Conservation (phyloP, 1,140 invertebrate genomes). For the Saxidomus purpurata region DNA sequence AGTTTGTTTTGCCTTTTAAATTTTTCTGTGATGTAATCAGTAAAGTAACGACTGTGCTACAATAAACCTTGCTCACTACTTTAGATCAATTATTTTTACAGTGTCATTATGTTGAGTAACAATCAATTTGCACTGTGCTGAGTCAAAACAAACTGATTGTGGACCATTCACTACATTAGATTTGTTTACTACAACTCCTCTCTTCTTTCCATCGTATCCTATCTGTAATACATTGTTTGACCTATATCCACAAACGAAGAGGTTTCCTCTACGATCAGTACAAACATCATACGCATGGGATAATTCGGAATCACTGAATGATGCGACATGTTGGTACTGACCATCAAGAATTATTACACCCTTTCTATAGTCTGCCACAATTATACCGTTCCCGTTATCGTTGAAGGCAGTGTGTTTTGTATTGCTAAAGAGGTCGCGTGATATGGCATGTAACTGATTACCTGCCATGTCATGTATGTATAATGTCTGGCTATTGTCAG, state of each 20-base stretch:
- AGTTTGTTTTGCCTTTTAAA: too few relatives aligned
- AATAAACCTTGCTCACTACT: background rate
- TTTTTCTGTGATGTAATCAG: too few relatives aligned
- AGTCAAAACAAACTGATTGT: background rate
- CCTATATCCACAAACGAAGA: background rate
- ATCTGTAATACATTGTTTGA: conserved; percentile 31
- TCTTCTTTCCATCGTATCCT: background rate
- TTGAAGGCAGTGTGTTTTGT: background rate
- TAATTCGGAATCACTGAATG: background rate
- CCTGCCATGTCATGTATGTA: conserved; percentile 7
- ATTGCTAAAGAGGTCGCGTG: background rate
- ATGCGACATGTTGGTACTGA: background rate
- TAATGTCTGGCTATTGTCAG: background rate
- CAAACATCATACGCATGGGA: background rate
- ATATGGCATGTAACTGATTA: background rate
- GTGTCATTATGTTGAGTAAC: background rate
- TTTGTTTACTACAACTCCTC: background rate
- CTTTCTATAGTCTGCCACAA: background rate
- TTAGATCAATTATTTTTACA: background rate
- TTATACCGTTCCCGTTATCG: background rate
- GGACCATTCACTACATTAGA: background rate
- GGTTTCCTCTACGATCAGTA: background rate
- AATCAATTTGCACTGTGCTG: background rate
- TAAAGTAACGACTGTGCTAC: too few relatives aligned
- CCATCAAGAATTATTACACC: background rate